Base-by-base conservation (phyloP, 2,888 invertebrate genomes). In the Philereme vetulata region DNA sequence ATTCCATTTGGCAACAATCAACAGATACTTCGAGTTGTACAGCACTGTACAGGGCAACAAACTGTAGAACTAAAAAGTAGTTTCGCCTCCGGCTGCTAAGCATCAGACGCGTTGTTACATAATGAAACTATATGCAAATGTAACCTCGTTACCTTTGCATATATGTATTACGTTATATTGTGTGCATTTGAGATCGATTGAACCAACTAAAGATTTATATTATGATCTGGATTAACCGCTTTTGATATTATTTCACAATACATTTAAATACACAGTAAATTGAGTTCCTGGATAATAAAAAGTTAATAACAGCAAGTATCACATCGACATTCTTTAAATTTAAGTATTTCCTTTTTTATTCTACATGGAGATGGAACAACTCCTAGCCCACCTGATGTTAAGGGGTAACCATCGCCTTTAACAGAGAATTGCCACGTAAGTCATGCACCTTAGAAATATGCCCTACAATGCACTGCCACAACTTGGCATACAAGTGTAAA, bases 1-100 rank as follows among this genome's bases (percentile, higher is more conserved):
- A 2, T 21, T 21, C 21, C 1, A 21, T 35, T 11, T 48, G 11
- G 11, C 4, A 43, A 21, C 7, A 21, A 7, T 33, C 5, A n/a
- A 46, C 5, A 42, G 21, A 42, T 9, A 21, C 36, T 36, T 4
- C 7, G 7, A 56, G 33, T 49, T 52, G 45, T 50, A 54, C 33
- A 50, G 51, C 51, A 55, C 58, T 58, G 43, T 48, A 52, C 51
- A 62, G 62, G 53, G 60, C 60, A 68, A 59, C 67, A 62, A 60
- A 64, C 65, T 55, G 63, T 58, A 9, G 56, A 64, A 71, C 64
- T 66, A 66, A 68, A 62, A 70, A 70, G 67, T 64, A 62, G 65
- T 67, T 65, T 65, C 54, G 60, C 67, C 65, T 51, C 36, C 58
- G 64, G 64, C 63, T 66, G 61, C 62, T 65, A 60, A 57, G 51